Evolutionary conservation across 2,113 vertebrate genomes (phyloP).

Genomic region (Neoarius graeffei): DNA sequence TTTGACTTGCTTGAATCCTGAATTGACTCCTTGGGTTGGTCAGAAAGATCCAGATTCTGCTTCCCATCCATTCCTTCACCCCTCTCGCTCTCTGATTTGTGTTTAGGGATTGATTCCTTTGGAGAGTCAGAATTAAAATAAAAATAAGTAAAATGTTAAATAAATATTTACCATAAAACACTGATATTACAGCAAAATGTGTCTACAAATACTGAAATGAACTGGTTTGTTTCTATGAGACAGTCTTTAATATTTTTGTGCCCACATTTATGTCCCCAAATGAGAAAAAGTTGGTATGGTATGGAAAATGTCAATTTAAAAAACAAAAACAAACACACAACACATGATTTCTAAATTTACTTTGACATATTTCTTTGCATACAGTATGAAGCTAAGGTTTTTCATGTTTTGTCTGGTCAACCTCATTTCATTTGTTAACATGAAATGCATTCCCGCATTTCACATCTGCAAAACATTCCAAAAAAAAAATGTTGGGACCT

Average conservation of each 20-base stretch:
- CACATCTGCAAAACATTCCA: too few relatives aligned
- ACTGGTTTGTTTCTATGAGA: neutral
- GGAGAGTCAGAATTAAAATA: neutral
- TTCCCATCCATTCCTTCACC: neutral
- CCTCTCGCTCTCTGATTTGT: neutral
- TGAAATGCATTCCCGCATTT: too few relatives aligned
- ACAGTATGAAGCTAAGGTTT: too few relatives aligned
- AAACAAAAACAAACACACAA: too few relatives aligned
- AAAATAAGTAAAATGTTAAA: neutral
- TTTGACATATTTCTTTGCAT: too few relatives aligned
- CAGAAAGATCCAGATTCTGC: neutral
- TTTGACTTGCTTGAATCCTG: slow-evolving; percentile 51
- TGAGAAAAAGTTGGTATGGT: too few relatives aligned
- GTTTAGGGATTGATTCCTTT: slow-evolving; percentile 46
- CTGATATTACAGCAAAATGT: neutral
- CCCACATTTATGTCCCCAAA: too few relatives aligned
- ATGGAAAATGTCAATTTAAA: too few relatives aligned
- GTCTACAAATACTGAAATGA: neutral
- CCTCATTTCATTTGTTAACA: too few relatives aligned
- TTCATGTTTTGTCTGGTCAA: too few relatives aligned
- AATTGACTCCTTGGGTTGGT: slow-evolving; percentile 26
- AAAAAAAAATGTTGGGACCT: too few relatives aligned
- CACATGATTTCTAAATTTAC: too few relatives aligned
- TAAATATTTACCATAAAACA: neutral
- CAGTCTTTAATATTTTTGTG: neutral